Conservation (phyloP, 1,140 invertebrate genomes). For the Temnothorax longispinosus region DNA sequence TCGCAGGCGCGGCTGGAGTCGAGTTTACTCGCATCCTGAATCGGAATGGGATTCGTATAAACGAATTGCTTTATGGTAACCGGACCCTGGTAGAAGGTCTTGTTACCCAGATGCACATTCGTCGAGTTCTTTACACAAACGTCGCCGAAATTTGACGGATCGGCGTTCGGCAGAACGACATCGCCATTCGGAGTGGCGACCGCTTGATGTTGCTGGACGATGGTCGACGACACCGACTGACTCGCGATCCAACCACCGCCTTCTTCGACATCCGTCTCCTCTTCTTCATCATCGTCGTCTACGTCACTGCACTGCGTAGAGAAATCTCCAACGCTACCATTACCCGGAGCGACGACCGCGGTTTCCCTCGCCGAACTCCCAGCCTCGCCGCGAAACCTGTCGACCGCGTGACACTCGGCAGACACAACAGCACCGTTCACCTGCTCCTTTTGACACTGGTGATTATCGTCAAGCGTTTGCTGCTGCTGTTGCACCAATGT, state of each 20-base stretch:
- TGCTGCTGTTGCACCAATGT: conserved; percentile 68
- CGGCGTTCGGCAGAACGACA: conserved; percentile 67
- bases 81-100: conserved; percentile 88
- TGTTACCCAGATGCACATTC: conserved; percentile 89
- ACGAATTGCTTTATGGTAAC: conserved; percentile 89
- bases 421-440: not conserved
- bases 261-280: conserved; percentile 68
- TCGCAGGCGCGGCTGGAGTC: conserved; percentile 1
- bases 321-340: conserved; percentile 16
- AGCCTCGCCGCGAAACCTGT: not conserved
- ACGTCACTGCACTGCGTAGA: too few species aligned
- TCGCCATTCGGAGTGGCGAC: conserved; percentile 63
- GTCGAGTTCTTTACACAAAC: conserved; percentile 87
- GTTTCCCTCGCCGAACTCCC: conserved; percentile 23
- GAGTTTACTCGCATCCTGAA: conserved; percentile 11
- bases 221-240: conserved; percentile 40
- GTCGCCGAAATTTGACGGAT: conserved; percentile 84
- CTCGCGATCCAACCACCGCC: conserved; percentile 63
- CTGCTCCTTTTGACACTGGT: conserved; percentile 56
- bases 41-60: conserved; percentile 77
- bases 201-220: conserved; percentile 67
- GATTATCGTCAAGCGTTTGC: conserved; percentile 44
- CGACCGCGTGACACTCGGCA: not conserved
- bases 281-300: conserved; percentile 54
- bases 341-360: conserved; percentile 2